These are phyloP conservation scores for Nephrotoma guestfalica DNA, from an alignment of 2,888 invertebrate species.

Conservation along the genomic window DNA sequence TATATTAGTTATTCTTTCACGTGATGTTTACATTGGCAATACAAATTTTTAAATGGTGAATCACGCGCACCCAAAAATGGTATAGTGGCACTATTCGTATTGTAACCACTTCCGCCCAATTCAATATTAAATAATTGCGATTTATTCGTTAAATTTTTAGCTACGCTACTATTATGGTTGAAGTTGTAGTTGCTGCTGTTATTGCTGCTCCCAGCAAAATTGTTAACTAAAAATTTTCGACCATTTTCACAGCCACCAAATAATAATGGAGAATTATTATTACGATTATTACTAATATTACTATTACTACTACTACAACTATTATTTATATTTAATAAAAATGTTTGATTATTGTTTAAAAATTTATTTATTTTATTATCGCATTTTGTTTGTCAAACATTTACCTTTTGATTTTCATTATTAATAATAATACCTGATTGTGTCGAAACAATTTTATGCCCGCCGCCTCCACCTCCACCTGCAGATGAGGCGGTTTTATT, in stretches of 20 bases:
- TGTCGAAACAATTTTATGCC: slow-evolving; percentile 17
- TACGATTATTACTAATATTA: background rate
- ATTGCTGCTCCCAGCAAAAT: background rate
- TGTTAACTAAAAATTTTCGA: slow-evolving; percentile 1
- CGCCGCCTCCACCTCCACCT: slow-evolving; percentile 16
- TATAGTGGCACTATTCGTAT: background rate
- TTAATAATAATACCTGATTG: background rate
- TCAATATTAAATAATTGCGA: slow-evolving; percentile 1
- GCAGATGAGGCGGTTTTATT: background rate
- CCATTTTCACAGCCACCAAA: slow-evolving; percentile 6
- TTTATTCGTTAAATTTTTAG: background rate
- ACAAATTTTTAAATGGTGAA: slow-evolving; percentile 11
- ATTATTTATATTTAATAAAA: slow-evolving; percentile 3
- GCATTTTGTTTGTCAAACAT: slow-evolving; percentile 28
- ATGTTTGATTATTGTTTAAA: background rate
- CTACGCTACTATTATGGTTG: background rate
- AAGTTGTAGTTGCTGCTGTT: background rate
- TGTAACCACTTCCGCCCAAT: background rate
- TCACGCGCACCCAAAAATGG: background rate
- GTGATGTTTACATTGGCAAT: slow-evolving; percentile 14
- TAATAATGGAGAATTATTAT: background rate
- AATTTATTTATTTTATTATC: slow-evolving; percentile 8
- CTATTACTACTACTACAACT: background rate
- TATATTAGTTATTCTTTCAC: slow-evolving; percentile 5
- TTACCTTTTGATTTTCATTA: slow-evolving; percentile 1